These are phyloP conservation scores for Drosophila sordidula DNA, from an alignment of 2,888 invertebrate species.

Conservation along the genomic window DNA sequence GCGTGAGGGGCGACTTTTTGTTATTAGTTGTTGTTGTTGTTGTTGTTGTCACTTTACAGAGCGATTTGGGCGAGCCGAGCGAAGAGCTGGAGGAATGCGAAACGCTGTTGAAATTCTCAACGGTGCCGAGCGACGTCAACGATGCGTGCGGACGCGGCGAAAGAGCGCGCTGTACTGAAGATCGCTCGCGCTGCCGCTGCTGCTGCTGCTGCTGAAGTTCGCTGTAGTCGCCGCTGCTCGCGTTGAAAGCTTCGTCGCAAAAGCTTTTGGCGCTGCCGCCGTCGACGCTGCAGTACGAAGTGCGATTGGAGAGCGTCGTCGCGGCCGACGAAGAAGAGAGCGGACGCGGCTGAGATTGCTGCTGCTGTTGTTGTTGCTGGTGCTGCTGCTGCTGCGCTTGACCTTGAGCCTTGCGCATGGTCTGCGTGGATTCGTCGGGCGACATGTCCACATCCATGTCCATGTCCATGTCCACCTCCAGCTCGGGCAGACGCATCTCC, in stretches of 20 bases:
- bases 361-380: conserved; percentile 60
- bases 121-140: conserved; percentile 73
- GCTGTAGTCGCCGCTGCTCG: conserved; percentile 12
- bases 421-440: conserved; percentile 85
- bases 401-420: conserved; percentile 83
- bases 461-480: conserved; percentile 40
- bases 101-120: conserved; percentile 50
- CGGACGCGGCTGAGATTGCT: conserved; percentile 80
- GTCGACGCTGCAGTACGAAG: conserved; percentile 83
- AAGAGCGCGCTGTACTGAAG: conserved; percentile 80
- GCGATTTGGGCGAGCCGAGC: conserved; percentile 61
- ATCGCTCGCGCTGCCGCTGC: conserved; percentile 41
- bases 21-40: conserved; percentile 4
- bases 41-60: conserved; percentile 41
- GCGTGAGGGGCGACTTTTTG: conserved; percentile 18
- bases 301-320: conserved; percentile 83
- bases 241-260: conserved; percentile 80
- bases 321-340: conserved; percentile 79
- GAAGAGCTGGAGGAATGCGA: conserved; percentile 52
- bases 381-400: conserved; percentile 69
- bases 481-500: conserved; percentile 81
- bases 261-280: conserved; percentile 82
- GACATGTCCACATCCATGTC: conserved; percentile 60
- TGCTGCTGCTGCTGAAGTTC: conserved; percentile 24
- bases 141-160: conserved; percentile 83